phyloP scores from a whole-genome alignment of 2,888 invertebrate genomes.

The Entomobrya multifasciata region DNA sequence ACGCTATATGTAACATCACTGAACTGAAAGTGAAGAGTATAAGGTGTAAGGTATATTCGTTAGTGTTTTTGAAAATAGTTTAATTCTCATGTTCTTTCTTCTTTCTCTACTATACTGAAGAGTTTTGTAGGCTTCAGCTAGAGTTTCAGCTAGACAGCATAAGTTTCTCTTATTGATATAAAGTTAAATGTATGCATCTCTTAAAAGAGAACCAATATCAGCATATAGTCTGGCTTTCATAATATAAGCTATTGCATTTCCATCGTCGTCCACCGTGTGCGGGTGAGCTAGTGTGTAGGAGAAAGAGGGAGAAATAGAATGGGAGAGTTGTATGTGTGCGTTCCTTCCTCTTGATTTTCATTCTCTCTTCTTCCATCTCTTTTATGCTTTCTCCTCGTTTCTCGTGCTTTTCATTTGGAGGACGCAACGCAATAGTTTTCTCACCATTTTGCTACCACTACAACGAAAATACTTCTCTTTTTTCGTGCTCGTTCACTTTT shows the following conservation, averaged over 20 bases:
- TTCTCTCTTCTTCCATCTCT: conserved; percentile 33
- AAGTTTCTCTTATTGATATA: background rate
- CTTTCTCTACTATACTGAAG: too few relatives aligned
- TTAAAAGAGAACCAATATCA: background rate
- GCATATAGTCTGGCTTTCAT: background rate
- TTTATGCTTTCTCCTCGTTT: conserved; percentile 49
- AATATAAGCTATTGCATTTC: conserved; percentile 29
- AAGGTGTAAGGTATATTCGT: too few relatives aligned
- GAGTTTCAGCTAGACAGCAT: too few relatives aligned
- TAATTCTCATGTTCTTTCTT: too few relatives aligned
- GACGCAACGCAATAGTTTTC: conserved; percentile 62
- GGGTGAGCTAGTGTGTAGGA: background rate
- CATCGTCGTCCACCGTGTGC: background rate
- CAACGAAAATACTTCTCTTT: background rate
- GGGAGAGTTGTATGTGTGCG: background rate
- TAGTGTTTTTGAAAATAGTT: too few relatives aligned
- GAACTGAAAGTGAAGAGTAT: too few relatives aligned
- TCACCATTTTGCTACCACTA: conserved; percentile 28
- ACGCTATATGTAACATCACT: too few relatives aligned
- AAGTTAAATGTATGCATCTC: background rate
- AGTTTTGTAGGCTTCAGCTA: too few relatives aligned
- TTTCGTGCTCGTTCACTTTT: conserved; percentile 21
- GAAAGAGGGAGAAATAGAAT: background rate
- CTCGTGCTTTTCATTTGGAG: conserved; percentile 35
- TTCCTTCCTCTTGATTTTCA: conserved; percentile 26